phyloP scores from a whole-genome alignment of 2,888 invertebrate species.

The Drosophila birchii region DNA sequence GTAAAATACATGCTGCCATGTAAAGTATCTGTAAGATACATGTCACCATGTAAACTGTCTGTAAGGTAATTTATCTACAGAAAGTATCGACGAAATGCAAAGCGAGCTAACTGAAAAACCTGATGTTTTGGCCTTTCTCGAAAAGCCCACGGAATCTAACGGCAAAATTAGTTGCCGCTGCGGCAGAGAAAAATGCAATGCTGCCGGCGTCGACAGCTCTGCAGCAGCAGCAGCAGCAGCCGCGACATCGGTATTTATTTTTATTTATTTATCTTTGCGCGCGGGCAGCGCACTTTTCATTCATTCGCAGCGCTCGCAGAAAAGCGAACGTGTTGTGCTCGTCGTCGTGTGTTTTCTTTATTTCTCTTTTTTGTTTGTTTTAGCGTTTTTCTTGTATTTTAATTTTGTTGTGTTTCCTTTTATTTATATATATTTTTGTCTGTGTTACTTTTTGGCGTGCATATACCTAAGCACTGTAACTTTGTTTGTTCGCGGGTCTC shows the following conservation, averaged over 20 bases:
- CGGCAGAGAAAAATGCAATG: slow-evolving; percentile 27
- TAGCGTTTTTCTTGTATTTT: slow-evolving; percentile 13
- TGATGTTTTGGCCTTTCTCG: slow-evolving; percentile 10
- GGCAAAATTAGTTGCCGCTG: slow-evolving; percentile 22
- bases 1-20: neutral
- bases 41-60: neutral
- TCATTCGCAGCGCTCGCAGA: slow-evolving; percentile 45
- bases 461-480: slow-evolving; percentile 34
- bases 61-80: neutral
- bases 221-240: neutral
- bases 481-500: slow-evolving; percentile 30
- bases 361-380: slow-evolving; percentile 7
- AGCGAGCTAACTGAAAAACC: slow-evolving; percentile 27
- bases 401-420: slow-evolving; percentile 6
- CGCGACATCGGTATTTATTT: slow-evolving; percentile 38
- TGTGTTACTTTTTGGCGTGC: slow-evolving; percentile 14
- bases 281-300: slow-evolving; percentile 47
- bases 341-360: slow-evolving; percentile 19
- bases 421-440: slow-evolving; percentile 2
- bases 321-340: slow-evolving; percentile 44
- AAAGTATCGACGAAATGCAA: neutral
- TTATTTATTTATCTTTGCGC: slow-evolving; percentile 31
- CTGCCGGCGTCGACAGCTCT: neutral
- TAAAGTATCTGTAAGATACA: neutral
- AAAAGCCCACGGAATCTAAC: slow-evolving; percentile 35